Base-by-base conservation (phyloP, 2,113 vertebrate genomes). In the Eptatretus burgeri region DNA sequence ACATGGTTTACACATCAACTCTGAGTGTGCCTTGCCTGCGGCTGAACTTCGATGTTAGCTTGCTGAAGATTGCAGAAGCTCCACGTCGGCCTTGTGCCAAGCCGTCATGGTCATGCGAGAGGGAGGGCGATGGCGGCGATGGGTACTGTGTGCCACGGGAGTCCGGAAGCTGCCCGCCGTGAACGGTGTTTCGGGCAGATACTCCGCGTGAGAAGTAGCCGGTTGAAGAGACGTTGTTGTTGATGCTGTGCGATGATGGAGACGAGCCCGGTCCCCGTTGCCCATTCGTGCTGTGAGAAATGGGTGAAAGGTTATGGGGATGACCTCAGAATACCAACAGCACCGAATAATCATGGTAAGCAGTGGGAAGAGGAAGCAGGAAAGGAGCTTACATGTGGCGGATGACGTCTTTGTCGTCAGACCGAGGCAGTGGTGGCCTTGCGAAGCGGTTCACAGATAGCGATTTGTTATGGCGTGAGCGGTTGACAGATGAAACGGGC, bases 141-240 rank as follows among this genome's bases (percentile, higher is more conserved):
- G n/a, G n/a, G 56, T 60, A 60, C n/a, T n/a, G n/a, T 12, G 56
- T 20, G 56, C 56, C 20, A 11, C 56, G 56, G n/a, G 56, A n/a
- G 10, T 60, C 56, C n/a, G 56, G 56, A n/a, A 60, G 56, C 12
- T 60, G 56, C n/a, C 56, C 56, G n/a, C 56, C 56, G 12, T 60
- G 56, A n/a, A 60, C 56, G 56, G 56, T 60, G 56, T 60, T 60
- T n/a, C 56, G 56, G n/a, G 56, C 56, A n/a, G 56, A 60, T 20
- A 60, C 56, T 11, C 56, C 56, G 9, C 56, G 56, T 20, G 56
- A 60, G 12, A 60, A 60, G 56, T 60, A 60, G 9, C 56, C 56
- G n/a, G 56, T 60, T 20, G n/a, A n/a, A n/a, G 56, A 20, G n/a
- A 20, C 56, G 56, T 60, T 60, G 56, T 60, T 60, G 56, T 60